Evolutionary conservation across 2,113 vertebrate species (phyloP), one percentile per base, ranked within the genome.

Genomic region (Scortum barcoo): DNA sequence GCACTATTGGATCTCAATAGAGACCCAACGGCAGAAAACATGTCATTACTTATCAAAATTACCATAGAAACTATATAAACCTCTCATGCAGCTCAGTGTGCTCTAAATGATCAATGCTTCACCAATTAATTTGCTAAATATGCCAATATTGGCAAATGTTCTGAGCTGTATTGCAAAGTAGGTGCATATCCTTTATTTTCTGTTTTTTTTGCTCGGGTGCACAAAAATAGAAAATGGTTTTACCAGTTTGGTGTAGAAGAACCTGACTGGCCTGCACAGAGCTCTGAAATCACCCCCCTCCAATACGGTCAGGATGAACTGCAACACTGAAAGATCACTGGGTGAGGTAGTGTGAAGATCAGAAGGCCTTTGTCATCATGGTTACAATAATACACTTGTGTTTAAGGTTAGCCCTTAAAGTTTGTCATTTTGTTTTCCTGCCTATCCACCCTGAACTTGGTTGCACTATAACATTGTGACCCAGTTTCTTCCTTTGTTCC

Each of bases 1-100:
- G 53, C 50, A 51, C 42, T n/a, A n/a, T n/a, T 38, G 56, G 36
- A 75, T 83, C 75, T 75, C 57, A 75, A 82, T 44, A 26, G 7
- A 80, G 51, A 53, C 13, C n/a, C 33, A 38, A 36, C 42, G 51
- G 22, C 22, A 50, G 36, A 33, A 63, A 38, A 70, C 13, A 11
- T 58, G 26, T 60, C 60, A 50, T 26, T 33, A 68, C 7, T 60
- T 66, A 28, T 50, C 14, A 71, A 61, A 48, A 40, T 40, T 33
- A 48, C n/a, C 20, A 40, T 16, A 22, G 66, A 71, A 76, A 61
- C 24, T 20, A 33, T 22, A 61, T 44, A 42, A 62, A 66, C 22
- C 7, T 10, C 33, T 40, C 24, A 53, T 42, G 28, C n/a, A 20
- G 26, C 30, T 66, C 44, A 28, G 3, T 19, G 19, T 42, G 51